Evolutionary conservation across 2,113 vertebrate species (phyloP).

Genomic region (Morone chrysops): DNA sequence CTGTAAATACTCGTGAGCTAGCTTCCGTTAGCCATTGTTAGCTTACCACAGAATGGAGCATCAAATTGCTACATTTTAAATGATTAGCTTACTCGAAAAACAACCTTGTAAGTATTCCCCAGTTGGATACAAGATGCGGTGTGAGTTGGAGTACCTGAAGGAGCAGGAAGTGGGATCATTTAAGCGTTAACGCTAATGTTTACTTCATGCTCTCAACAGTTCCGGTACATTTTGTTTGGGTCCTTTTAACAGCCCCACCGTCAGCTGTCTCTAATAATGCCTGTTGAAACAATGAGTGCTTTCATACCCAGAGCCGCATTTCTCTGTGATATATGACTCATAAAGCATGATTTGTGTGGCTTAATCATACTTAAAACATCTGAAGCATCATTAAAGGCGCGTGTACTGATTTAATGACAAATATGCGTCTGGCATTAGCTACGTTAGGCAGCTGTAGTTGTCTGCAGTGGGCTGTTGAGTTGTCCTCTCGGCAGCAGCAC

Average conservation of each 20-base stretch:
- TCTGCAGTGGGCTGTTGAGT: too few relatives aligned
- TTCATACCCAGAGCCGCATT: background rate
- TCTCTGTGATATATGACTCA: rapidly evolving
- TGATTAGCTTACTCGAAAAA: rapidly evolving
- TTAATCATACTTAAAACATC: background rate
- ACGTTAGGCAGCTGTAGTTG: slow-evolving; percentile 5
- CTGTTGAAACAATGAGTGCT: slow-evolving; percentile 10
- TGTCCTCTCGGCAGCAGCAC: slow-evolving; percentile 1
- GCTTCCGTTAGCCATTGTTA: slow-evolving; percentile 41
- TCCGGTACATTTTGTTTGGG: slow-evolving; percentile 72
- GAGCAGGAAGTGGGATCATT: slow-evolving; percentile 17
- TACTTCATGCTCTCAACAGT: slow-evolving; percentile 68
- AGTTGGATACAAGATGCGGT: background rate
- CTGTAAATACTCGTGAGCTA: background rate
- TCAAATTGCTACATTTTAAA: background rate
- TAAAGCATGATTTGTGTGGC: rapidly evolving
- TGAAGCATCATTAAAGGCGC: rapidly evolving
- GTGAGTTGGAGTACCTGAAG: slow-evolving; percentile 61
- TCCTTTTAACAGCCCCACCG: slow-evolving; percentile 30
- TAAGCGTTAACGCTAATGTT: slow-evolving; percentile 58
- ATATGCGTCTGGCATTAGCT: slow-evolving; percentile 27
- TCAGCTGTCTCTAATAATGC: slow-evolving; percentile 55
- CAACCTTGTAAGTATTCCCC: rapidly evolving
- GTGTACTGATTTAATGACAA: background rate
- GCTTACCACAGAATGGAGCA: background rate